Evolutionary conservation across 2,797 vertebrate species (phyloP).

Genomic region (Agapornis canus): DNA sequence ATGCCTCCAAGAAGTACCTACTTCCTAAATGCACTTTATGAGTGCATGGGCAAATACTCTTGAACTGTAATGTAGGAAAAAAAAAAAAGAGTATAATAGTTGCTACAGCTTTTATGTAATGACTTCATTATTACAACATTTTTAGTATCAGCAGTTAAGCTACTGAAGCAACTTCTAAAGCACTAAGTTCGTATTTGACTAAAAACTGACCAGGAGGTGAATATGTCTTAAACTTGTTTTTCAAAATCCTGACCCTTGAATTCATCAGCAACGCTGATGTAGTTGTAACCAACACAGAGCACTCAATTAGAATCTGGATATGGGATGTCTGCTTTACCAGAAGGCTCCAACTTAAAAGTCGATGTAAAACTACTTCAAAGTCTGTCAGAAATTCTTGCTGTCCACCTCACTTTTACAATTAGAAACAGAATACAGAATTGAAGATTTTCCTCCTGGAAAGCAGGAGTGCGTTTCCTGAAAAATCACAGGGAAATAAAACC

Average conservation of each 20-base stretch:
- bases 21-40: background rate
- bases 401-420: background rate
- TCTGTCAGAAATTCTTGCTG: background rate
- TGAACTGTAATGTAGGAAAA: background rate
- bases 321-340: background rate
- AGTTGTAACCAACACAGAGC: background rate
- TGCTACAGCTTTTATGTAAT: background rate
- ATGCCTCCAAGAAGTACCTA: background rate
- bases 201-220: background rate
- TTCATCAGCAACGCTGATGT: fast-evolving
- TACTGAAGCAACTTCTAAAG: background rate
- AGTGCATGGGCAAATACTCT: background rate
- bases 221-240: background rate
- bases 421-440: background rate
- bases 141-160: background rate
- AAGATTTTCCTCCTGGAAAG: background rate
- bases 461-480: background rate
- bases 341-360: background rate
- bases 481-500: background rate
- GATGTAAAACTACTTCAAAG: background rate
- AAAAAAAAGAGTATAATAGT: background rate
- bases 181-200: background rate
- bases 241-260: background rate
- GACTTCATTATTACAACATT: background rate
- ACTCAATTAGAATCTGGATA: fast-evolving